Base-by-base conservation (phyloP, 2,888 invertebrate species). In the Ochlodes sylvanus region DNA sequence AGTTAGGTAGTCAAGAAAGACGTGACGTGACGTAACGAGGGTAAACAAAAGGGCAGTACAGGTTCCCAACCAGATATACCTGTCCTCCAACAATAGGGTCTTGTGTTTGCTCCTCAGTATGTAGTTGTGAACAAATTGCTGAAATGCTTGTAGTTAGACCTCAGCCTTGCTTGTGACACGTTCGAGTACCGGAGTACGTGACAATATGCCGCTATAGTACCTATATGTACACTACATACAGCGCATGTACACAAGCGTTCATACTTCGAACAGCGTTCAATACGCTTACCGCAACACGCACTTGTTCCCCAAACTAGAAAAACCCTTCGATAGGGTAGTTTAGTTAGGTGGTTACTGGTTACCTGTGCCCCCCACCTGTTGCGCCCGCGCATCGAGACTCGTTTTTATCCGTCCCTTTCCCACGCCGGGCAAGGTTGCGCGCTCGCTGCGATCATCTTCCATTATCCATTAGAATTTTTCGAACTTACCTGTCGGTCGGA, bases 381-480 rank as follows among this genome's bases (percentile, higher is more conserved):
- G 82, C 77, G 72, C 73, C 69, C 63, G 76, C 75, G 79, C 76
- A 75, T 56, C 69, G 60, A 71, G 71, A 74, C 74, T 71, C 75
- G 73, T 73, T 72, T 68, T 68, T 61, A 60, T 73, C 77, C 74
- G 73, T 85, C 81, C 75, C 84, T 77, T 78, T 83, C 81, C 79
- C 84, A 80, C 81, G 78, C 77, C 54, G 44, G 63, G 65, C 62
- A 62, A 71, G 77, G 77, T 76, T 79, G 60, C 58, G 9, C 52
- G 42, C 19, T 75, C n/a, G 77, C 19, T 75, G 78, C 77, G 77
- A 77, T 79, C 63, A 34, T 63, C 82, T 82, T 75, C 77, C 76
- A 78, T 84, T 80, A 85, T 75, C 77, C 76, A 78, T 84, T 80
- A 85, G 80, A 88, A 82, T 83, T 83, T 87, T 87, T 85, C 79